A percentile compares a stretch with the other conserved stretches of the same genome.
Conservation (phyloP, 1,140 invertebrate genomes). For the Macrobrachium nipponense region DNA sequence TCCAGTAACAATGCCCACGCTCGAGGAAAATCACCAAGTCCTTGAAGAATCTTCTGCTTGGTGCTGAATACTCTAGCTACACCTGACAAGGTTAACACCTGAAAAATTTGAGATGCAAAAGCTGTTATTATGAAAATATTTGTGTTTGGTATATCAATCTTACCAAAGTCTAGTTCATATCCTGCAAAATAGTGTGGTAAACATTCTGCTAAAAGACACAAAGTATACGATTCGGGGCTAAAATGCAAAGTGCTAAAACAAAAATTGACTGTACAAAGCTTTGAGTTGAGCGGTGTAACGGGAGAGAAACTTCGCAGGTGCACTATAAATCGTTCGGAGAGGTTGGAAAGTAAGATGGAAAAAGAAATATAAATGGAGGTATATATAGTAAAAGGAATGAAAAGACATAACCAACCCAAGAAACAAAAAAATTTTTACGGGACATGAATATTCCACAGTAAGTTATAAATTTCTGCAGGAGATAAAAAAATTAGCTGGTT, state of each 20-base stretch:
- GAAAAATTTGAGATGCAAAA: constrained; percentile 25
- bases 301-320: too few relatives aligned
- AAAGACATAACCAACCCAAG: neutral
- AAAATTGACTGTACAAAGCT: too few relatives aligned
- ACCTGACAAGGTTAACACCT: constrained; percentile 81
- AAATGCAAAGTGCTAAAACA: too few relatives aligned
- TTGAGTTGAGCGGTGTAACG: too few relatives aligned
- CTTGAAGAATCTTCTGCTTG: constrained; percentile 85
- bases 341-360: neutral
- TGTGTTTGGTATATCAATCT: neutral
- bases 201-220: too few relatives aligned
- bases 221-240: too few relatives aligned
- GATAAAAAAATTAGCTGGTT: too few relatives aligned
- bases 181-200: too few relatives aligned
- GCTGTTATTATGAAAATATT: neutral
- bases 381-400: neutral
- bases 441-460: too few relatives aligned
- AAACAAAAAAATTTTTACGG: too few relatives aligned
- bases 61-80: constrained; percentile 88
- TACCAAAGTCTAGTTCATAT: neutral
- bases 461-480: too few relatives aligned
- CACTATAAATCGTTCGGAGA: neutral
- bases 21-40: constrained; percentile 89
- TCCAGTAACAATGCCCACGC: constrained; percentile 93
- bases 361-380: neutral